Conservation (phyloP, 1,140 invertebrate genomes). For the Drosophila simulans region DNA sequence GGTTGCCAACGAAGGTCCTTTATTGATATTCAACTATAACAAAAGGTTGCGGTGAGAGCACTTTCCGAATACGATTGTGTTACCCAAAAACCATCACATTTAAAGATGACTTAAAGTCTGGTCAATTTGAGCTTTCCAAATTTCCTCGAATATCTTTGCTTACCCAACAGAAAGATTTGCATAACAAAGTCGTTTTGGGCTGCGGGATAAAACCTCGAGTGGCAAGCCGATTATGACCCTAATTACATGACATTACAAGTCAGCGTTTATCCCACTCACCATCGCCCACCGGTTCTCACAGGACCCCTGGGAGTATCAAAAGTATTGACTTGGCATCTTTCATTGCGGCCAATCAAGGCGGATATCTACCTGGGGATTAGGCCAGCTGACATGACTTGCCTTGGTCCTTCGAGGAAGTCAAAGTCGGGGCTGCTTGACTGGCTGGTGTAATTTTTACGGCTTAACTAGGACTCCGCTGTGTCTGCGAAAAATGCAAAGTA, state of each 20-base stretch:
- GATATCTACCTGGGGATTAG: conserved; percentile 71
- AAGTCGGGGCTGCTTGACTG: conserved; percentile 54
- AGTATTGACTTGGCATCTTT: conserved; percentile 73
- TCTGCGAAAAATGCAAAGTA: conserved; percentile 73
- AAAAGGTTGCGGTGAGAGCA: neutral
- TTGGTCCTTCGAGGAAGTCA: conserved; percentile 13
- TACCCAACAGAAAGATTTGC: conserved; percentile 38
- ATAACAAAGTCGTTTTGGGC: conserved; percentile 67
- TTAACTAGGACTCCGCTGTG: conserved; percentile 59
- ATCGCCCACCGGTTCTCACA: neutral
- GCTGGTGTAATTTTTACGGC: conserved; percentile 76
- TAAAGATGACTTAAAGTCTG: neutral
- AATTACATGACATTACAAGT: conserved; percentile 80
- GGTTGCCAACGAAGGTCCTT: conserved; percentile 35
- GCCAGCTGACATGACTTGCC: conserved; percentile 73
- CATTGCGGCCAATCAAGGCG: conserved; percentile 43
- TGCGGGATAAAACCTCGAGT: conserved; percentile 52
- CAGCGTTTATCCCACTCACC: conserved; percentile 56
- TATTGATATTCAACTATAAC: conserved; percentile 1
- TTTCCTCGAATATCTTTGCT: too few species aligned
- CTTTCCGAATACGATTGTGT: neutral
- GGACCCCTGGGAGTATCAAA: conserved; percentile 30
- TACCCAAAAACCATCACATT: neutral
- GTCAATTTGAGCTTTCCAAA: neutral
- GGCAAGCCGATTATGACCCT: conserved; percentile 78